Evolutionary conservation across 2,113 vertebrate species (phyloP), one percentile per base, ranked within the genome.

Genomic region (Urocolius indicus): DNA sequence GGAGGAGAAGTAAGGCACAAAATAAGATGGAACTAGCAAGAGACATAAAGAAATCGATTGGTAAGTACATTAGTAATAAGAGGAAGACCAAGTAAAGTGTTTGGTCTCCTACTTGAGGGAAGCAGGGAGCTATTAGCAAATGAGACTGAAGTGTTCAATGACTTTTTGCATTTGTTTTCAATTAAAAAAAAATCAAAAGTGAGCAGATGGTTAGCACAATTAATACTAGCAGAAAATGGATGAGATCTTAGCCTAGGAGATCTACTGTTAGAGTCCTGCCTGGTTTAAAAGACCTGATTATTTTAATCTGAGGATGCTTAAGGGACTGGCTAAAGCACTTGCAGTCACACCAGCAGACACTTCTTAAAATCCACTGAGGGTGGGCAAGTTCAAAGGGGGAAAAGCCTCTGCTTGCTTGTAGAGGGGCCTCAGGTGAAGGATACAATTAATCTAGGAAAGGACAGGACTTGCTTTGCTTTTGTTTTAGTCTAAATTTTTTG

Each of bases 131-230:
- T 87, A 93, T 97, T 97, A 96, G 86, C 88, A 94, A 95, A 97
- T 95, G 95, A 97, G 95, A 34, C 92, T 95, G 92, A 97, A 97
- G 96, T 94, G 94, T 92, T 97, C 94, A 94, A 95, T 94, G 94
- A 71, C 94, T 96, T 95, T 3, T 27, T 92, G 92, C 88, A n/a
- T 93, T 97, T 95, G 79, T 95, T 93, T 93, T 93, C 94, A 96
- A 96, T 97, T 96, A 88, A 93, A 95, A 65, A 69, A 91, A 92
- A 92, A 65, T 89, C 80, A 46, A 41, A 94, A 95, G 91, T 74
- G 94, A 96, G 94, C 96, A 96, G 96, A 96, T 96, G 96, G 91
- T 94, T 95, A 80, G 84, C 51, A 72, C 86, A 94, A 86, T 92
- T 95, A 93, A 95, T 95, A 94, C 67, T 68, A 14, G 88, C 72